Conservation (phyloP, 2,113 vertebrate genomes). For the Platichthys stellatus region DNA sequence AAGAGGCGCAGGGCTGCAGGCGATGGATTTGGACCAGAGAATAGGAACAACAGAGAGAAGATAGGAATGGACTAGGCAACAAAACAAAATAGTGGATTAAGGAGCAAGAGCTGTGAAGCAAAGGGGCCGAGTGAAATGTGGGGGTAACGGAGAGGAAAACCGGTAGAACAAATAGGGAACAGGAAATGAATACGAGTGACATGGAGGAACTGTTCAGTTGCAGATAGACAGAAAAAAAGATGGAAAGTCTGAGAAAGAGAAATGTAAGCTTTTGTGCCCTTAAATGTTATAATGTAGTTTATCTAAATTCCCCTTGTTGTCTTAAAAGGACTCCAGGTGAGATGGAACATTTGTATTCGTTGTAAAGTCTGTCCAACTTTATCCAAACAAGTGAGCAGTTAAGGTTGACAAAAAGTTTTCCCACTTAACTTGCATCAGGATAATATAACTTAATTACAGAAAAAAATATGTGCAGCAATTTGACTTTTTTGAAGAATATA, state of each 20-base stretch:
- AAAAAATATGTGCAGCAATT: slow-evolving; percentile 15
- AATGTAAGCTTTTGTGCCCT: too few relatives aligned
- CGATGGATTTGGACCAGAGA: slow-evolving; percentile 29
- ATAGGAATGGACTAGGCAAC: slow-evolving; percentile 2
- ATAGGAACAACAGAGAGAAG: too few relatives aligned
- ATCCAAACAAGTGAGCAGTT: slow-evolving; percentile 22
- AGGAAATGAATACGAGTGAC: slow-evolving; percentile 1
- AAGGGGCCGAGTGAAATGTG: not conserved
- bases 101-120: slow-evolving; percentile 17
- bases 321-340: not conserved
- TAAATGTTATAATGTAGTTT: too few relatives aligned
- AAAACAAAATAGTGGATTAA: slow-evolving; percentile 24
- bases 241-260: too few relatives aligned
- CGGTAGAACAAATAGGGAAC: not conserved
- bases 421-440: slow-evolving; percentile 4
- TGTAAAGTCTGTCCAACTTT: slow-evolving; percentile 26
- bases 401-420: slow-evolving; percentile 10
- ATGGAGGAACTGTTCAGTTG: not conserved
- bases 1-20: slow-evolving; percentile 42
- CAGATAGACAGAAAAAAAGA: not conserved
- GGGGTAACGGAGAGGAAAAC: slow-evolving; percentile 25
- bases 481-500: not conserved
- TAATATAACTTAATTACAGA: slow-evolving; percentile 11
- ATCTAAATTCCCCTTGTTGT: not conserved
- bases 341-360: not conserved